phyloP scores from a whole-genome alignment of 2,113 vertebrate species.

The Macroglossus sobrinus region DNA sequence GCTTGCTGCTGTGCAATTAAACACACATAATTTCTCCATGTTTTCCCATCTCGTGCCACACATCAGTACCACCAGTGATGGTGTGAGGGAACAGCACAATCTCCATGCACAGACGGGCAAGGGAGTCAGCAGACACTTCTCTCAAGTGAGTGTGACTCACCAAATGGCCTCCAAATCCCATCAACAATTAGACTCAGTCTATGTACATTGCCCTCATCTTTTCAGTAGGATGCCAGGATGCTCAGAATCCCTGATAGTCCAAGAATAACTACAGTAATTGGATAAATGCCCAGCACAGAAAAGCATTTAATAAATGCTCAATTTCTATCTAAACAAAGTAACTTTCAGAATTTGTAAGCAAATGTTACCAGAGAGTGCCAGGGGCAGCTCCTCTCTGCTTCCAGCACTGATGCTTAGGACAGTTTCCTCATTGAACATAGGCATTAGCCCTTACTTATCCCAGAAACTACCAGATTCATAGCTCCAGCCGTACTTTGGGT shows the following conservation, averaged over 20 bases:
- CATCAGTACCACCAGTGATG: not conserved
- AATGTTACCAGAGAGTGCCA: not conserved
- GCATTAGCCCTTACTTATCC: not conserved
- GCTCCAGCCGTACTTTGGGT: not conserved
- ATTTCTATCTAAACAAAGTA: slow-evolving; percentile 9
- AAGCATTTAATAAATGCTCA: not conserved
- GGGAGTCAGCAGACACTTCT: not conserved
- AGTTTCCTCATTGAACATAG: not conserved
- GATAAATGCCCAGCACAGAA: not conserved
- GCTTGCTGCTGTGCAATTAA: slow-evolving; percentile 44
- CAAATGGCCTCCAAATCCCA: slow-evolving; percentile 15
- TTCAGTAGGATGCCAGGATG: not conserved
- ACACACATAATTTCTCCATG: slow-evolving; percentile 14
- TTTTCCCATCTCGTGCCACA: not conserved
- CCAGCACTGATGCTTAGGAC: not conserved
- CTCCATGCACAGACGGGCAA: not conserved
- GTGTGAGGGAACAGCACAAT: not conserved
- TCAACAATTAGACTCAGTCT: slow-evolving; percentile 16
- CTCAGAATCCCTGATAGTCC: not conserved
- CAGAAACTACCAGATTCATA: not conserved
- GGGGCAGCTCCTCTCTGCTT: not conserved
- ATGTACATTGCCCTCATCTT: not conserved
- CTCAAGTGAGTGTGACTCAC: not conserved
- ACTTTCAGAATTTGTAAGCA: not conserved
- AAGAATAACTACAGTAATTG: not conserved